phyloP scores from a whole-genome alignment of 2,113 vertebrate species.

The Coracopsis vasa region DNA sequence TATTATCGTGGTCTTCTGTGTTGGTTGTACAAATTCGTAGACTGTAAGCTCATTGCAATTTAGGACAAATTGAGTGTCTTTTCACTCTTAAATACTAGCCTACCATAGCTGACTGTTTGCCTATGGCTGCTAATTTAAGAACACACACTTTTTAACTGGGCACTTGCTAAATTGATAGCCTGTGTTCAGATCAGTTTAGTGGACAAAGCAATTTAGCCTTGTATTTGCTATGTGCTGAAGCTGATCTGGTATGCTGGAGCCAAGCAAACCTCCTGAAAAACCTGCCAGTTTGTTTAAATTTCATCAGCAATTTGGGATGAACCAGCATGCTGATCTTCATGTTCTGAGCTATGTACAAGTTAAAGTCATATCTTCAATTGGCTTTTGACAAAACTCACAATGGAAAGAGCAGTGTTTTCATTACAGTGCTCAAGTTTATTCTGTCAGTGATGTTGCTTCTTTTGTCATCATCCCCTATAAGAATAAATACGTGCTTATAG shows the following conservation, averaged over 20 bases:
- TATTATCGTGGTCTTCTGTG: neutral
- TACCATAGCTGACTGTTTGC: neutral
- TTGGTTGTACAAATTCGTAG: neutral
- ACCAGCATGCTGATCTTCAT: neutral
- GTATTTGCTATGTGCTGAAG: neutral
- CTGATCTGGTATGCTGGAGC: neutral
- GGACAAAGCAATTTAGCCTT: slow-evolving; percentile 2
- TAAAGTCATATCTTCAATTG: neutral
- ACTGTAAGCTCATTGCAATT: neutral
- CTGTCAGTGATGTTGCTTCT: neutral
- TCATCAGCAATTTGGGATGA: neutral
- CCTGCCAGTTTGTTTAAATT: neutral
- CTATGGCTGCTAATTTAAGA: neutral
- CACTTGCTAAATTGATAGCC: neutral
- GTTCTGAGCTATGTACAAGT: neutral
- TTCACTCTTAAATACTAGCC: neutral
- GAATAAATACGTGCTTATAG: neutral
- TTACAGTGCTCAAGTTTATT: neutral
- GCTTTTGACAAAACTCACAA: neutral
- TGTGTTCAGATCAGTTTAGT: neutral
- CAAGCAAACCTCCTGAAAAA: neutral
- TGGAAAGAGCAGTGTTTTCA: neutral
- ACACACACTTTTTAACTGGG: neutral
- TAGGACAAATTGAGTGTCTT: neutral
- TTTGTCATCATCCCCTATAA: neutral